These are phyloP conservation scores for Orthonychiurus folsomi DNA, from an alignment of 2,888 invertebrate genomes.

Conservation along the genomic window DNA sequence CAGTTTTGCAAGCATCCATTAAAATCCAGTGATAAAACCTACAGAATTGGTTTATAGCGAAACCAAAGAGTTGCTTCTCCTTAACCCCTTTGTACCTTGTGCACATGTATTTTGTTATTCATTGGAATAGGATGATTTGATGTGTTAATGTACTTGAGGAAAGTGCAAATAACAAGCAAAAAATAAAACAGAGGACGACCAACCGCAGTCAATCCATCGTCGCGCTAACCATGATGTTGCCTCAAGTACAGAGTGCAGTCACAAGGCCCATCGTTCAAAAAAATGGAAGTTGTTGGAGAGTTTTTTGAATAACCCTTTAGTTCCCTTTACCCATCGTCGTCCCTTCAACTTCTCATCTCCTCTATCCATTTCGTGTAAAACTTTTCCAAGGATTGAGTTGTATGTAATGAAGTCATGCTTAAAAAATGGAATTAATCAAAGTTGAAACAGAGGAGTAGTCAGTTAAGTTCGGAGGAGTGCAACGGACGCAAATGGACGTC, in stretches of 20 bases:
- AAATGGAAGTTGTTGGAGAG: background rate
- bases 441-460: background rate
- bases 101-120: no score
- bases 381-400: background rate
- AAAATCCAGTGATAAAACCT: no score
- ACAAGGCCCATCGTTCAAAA: no score
- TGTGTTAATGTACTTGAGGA: background rate
- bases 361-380: background rate
- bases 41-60: no score
- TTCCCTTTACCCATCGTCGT: no score
- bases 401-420: no score
- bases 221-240: no score
- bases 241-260: no score
- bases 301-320: background rate
- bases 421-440: background rate
- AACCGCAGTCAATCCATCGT: slow-evolving; percentile 23
- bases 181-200: slow-evolving; percentile 25
- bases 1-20: no score
- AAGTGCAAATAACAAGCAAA: slow-evolving; percentile 30
- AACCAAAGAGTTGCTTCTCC: no score
- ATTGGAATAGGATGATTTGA: background rate
- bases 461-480: background rate
- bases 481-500: background rate
- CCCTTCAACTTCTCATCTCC: no score
- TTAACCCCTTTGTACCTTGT: no score